These are phyloP conservation scores for Uropsilus gracilis DNA, from an alignment of 2,113 vertebrate species.

Conservation along the genomic window DNA sequence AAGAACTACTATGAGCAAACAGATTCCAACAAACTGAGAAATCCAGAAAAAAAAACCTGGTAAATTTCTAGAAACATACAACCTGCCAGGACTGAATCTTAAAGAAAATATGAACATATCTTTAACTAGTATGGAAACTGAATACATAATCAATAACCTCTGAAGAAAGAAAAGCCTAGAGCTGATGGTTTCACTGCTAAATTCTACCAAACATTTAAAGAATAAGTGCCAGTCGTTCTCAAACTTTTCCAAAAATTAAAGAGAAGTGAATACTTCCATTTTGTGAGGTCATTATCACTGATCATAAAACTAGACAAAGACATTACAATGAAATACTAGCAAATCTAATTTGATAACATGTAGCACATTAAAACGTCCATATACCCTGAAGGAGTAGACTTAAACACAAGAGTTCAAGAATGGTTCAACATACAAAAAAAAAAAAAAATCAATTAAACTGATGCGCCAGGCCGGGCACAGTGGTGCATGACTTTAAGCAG, in stretches of 20 bases:
- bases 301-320: neutral
- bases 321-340: neutral
- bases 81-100: neutral
- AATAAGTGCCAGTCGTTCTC: neutral
- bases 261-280: neutral
- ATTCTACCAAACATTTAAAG: constrained; percentile 20
- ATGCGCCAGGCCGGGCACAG: no score
- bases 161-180: neutral
- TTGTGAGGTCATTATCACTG: neutral
- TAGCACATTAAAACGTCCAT: neutral
- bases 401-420: neutral
- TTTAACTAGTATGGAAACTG: neutral
- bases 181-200: neutral
- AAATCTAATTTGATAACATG: neutral
- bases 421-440: neutral
- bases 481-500: no score
- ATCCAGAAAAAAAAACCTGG: neutral
- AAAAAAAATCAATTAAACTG: neutral
- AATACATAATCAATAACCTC: neutral
- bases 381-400: neutral
- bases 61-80: neutral
- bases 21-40: neutral
- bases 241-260: neutral
- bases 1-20: neutral
- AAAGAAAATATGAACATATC: neutral